Percentiles rank a stretch among this genome's conserved stretches.
Conservation (phyloP, 2,888 invertebrate genomes). For the Leptinotarsa rubiginosa region DNA sequence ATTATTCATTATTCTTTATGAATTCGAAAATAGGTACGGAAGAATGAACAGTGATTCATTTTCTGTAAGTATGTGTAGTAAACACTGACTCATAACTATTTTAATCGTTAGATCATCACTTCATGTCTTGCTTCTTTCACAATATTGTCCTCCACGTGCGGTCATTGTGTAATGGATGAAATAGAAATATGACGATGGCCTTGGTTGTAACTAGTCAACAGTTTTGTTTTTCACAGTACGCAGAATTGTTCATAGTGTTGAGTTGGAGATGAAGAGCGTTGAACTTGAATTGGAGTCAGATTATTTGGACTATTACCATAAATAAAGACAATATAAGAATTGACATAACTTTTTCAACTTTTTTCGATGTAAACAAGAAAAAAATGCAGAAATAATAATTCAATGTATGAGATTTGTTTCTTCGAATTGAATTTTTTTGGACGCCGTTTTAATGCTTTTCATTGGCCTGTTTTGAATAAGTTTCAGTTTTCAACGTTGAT, state of each 20-base stretch:
- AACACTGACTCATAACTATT: background rate
- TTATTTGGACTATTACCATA: no score
- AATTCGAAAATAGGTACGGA: background rate
- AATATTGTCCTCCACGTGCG: conserved; percentile 2
- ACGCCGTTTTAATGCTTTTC: no score
- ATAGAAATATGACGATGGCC: background rate
- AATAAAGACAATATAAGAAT: background rate
- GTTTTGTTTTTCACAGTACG: background rate
- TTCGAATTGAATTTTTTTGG: no score
- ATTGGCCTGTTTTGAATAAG: no score
- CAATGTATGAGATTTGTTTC: no score
- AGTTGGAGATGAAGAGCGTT: background rate
- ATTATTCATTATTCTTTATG: conserved; percentile 5
- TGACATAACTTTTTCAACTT: background rate
- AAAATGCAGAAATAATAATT: no score
- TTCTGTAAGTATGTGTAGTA: conserved; percentile 2
- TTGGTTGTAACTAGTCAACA: background rate
- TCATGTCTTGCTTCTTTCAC: background rate
- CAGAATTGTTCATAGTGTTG: background rate
- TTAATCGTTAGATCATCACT: conserved; percentile 7
- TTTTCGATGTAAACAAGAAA: no score
- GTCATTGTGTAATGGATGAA: background rate
- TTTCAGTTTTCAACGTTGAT: no score
- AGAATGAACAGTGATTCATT: conserved; percentile 5
- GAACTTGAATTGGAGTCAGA: background rate